Evolutionary conservation across 2,888 invertebrate species (phyloP).

Genomic region (Sesia bembeciformis): DNA sequence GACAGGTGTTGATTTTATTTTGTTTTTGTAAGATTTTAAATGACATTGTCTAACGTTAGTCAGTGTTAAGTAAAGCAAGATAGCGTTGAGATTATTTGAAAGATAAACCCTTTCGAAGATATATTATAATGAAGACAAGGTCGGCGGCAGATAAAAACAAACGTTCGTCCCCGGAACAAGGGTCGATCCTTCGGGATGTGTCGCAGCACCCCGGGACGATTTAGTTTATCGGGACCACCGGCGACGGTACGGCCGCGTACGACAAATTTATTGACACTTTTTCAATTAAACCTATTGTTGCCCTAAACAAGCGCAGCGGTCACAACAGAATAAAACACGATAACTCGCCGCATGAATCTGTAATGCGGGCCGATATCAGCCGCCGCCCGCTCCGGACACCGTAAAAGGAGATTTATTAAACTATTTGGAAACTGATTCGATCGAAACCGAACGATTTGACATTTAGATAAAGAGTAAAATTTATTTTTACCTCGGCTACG

Average conservation of each 20-base stretch:
- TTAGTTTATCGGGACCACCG: slow-evolving; percentile 64
- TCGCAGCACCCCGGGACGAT: slow-evolving; percentile 35
- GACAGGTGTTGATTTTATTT: too few relatives aligned
- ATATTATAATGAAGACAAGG: slow-evolving; percentile 62
- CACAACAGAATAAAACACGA: slow-evolving; percentile 69
- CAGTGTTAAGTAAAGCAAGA: slow-evolving; percentile 27
- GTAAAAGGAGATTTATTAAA: slow-evolving; percentile 75
- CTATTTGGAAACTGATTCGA: slow-evolving; percentile 74
- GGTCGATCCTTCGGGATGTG: slow-evolving; percentile 48
- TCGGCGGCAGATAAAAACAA: slow-evolving; percentile 61
- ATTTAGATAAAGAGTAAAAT: slow-evolving; percentile 73
- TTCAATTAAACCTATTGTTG: slow-evolving; percentile 73
- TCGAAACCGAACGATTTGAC: slow-evolving; percentile 73
- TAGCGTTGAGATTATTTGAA: slow-evolving; percentile 35
- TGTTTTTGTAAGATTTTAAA: background rate
- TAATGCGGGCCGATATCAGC: slow-evolving; percentile 58
- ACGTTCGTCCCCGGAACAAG: slow-evolving; percentile 48
- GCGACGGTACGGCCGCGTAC: slow-evolving; percentile 44
- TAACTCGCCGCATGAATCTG: slow-evolving; percentile 64
- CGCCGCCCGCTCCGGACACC: slow-evolving; percentile 47
- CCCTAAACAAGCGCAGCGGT: slow-evolving; percentile 51
- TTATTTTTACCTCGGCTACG: slow-evolving; percentile 64
- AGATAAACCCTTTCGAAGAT: slow-evolving; percentile 50
- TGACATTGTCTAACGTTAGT: background rate
- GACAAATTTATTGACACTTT: slow-evolving; percentile 74